A percentile compares a stretch with the other conserved stretches of the same genome.
Evolutionary conservation across 2,888 invertebrate genomes (phyloP).

Genomic region (Drosophila formosana): DNA sequence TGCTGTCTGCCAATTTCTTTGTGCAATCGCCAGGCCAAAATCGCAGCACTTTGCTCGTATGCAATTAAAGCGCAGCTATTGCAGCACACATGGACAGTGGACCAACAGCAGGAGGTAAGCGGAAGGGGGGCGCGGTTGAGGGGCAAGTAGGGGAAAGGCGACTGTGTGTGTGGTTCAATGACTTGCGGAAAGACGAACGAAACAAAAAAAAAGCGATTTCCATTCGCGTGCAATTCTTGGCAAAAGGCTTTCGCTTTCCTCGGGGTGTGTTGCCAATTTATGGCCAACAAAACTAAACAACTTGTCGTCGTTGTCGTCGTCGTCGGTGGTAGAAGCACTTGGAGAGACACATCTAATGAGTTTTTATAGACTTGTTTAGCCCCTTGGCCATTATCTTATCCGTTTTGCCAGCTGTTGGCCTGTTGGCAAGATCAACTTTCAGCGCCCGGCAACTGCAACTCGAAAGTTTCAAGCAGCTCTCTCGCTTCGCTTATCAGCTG

Average conservation of each 20-base stretch:
- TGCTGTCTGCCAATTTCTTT: constrained; percentile 69
- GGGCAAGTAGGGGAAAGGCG: neutral
- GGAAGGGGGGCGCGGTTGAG: neutral
- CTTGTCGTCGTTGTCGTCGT: neutral
- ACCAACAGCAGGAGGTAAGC: constrained; percentile 9
- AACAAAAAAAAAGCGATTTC: constrained; percentile 17
- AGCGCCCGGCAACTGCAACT: constrained; percentile 31
- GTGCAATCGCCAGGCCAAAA: constrained; percentile 70
- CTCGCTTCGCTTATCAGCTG: constrained; percentile 43
- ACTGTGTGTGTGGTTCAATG: constrained; percentile 41
- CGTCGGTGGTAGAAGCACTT: constrained; percentile 7
- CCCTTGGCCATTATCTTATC: constrained; percentile 42
- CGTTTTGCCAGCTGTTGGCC: constrained; percentile 48
- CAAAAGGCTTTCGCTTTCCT: constrained; percentile 46
- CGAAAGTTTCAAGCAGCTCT: constrained; percentile 17
- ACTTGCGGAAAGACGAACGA: constrained; percentile 1
- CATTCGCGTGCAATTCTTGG: constrained; percentile 47
- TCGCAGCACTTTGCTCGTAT: constrained; percentile 38
- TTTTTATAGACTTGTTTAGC: constrained; percentile 10
- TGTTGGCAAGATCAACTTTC: constrained; percentile 48
- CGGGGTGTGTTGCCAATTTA: constrained; percentile 6
- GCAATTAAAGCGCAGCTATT: constrained; percentile 49
- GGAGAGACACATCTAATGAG: constrained; percentile 7
- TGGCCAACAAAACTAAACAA: constrained; percentile 7
- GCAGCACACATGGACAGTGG: constrained; percentile 14